A percentile compares a stretch with the other conserved stretches of the same genome.
These are phyloP conservation scores for Oncorhynchus mykiss DNA, from an alignment of 2,113 vertebrate species.

Conservation along the genomic window DNA sequence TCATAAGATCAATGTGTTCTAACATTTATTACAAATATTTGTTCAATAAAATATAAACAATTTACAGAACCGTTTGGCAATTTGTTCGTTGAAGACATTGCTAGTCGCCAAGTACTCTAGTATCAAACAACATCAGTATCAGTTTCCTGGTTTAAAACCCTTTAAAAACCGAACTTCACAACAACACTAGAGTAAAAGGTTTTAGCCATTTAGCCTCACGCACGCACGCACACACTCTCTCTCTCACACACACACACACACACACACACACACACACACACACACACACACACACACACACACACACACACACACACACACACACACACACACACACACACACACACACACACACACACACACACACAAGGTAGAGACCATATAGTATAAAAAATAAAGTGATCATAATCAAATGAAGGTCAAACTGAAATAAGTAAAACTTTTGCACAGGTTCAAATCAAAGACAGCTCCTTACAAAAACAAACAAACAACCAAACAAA, in stretches of 20 bases:
- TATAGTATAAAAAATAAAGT: constrained; percentile 75
- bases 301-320: constrained; percentile 20
- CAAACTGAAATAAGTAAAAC: constrained; percentile 4
- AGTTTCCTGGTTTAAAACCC: constrained; percentile 86
- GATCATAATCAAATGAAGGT: constrained; percentile 49
- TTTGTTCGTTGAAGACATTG: constrained; percentile 47
- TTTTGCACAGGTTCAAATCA: constrained; percentile 29
- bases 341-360: constrained; percentile 9
- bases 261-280: constrained; percentile 20
- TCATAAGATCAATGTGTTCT: constrained; percentile 34
- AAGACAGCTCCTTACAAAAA: constrained; percentile 54
- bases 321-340: constrained; percentile 17
- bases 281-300: constrained; percentile 6
- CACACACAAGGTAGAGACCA: constrained; percentile 20
- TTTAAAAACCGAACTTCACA: constrained; percentile 97
- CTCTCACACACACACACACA: constrained; percentile 16
- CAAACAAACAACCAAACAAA: constrained; percentile 35
- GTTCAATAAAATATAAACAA: constrained; percentile 74
- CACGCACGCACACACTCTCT: constrained; percentile 13
- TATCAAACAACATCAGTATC: constrained; percentile 87
- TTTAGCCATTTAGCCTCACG: constrained; percentile 37
- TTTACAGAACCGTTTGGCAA: constrained; percentile 77
- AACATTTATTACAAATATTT: constrained; percentile 73
- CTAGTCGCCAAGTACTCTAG: constrained; percentile 66
- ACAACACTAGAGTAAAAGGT: constrained; percentile 75